A percentile compares a stretch with the other conserved stretches of the same genome.
phyloP scores from a whole-genome alignment of 2,797 vertebrate species.

The Scolopax bukidnonensis region DNA sequence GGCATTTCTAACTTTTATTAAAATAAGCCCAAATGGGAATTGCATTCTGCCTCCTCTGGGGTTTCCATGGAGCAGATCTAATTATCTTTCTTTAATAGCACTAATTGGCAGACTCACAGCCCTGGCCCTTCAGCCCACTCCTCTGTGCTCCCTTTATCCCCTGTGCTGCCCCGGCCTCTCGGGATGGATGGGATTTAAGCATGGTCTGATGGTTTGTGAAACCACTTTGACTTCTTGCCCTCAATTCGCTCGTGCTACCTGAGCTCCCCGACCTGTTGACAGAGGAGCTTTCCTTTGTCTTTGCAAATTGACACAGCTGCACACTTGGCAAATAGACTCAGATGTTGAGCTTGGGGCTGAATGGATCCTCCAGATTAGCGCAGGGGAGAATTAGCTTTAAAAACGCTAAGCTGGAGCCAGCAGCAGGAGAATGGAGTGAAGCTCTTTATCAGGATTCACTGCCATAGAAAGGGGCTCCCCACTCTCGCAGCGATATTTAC shows the following conservation, averaged over 20 bases:
- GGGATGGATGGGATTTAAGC: constrained; percentile 45
- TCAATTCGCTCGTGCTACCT: constrained; percentile 77
- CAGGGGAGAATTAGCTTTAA: constrained; percentile 73
- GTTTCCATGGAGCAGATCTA: constrained; percentile 79
- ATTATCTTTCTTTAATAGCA: constrained; percentile 78
- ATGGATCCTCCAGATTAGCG: constrained; percentile 78
- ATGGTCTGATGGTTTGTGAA: constrained; percentile 68
- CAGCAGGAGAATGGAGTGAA: constrained; percentile 67
- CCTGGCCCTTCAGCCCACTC: constrained; percentile 58
- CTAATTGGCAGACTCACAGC: constrained; percentile 74
- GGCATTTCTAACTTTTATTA: constrained; percentile 43
- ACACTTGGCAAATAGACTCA: constrained; percentile 81
- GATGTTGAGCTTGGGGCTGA: constrained; percentile 75
- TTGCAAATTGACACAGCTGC: constrained; percentile 96
- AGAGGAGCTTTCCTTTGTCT: constrained; percentile 82
- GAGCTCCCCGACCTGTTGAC: constrained; percentile 79
- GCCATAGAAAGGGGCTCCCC: constrained; percentile 49
- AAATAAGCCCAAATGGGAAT: constrained; percentile 63
- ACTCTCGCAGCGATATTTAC: constrained; percentile 52
- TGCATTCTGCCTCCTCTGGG: constrained; percentile 50
- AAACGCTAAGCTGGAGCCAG: constrained; percentile 71
- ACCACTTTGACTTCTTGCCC: constrained; percentile 74
- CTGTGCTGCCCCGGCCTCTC: constrained; percentile 16
- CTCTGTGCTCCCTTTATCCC: constrained; percentile 37
- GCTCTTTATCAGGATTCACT: constrained; percentile 73